A percentile compares a stretch with the other conserved stretches of the same genome.
phyloP scores from a whole-genome alignment of 2,113 vertebrate genomes.

The Sinosuthora webbiana region DNA sequence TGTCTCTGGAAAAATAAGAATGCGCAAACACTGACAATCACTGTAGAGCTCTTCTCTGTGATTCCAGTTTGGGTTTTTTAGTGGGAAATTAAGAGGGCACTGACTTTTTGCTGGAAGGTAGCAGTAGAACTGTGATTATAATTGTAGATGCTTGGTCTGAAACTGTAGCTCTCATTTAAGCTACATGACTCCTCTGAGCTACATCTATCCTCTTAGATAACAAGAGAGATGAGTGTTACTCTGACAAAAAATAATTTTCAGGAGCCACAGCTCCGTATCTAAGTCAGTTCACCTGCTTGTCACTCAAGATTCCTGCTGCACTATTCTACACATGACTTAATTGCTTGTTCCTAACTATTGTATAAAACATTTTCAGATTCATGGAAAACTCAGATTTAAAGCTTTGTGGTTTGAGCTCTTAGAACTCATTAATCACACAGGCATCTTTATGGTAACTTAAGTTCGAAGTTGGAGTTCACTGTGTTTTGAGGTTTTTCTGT shows the following conservation, averaged over 20 bases:
- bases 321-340: background rate
- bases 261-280: accelerated
- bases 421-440: background rate
- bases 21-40: background rate
- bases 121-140: background rate
- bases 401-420: background rate
- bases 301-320: background rate
- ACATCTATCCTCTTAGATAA: background rate
- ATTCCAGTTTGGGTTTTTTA: background rate
- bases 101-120: background rate
- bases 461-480: background rate
- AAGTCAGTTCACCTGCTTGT: background rate
- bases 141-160: background rate
- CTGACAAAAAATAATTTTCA: background rate
- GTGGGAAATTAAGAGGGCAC: background rate
- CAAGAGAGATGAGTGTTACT: background rate
- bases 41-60: background rate
- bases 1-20: background rate
- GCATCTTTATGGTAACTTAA: background rate
- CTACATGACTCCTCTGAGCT: background rate
- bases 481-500: background rate
- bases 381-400: background rate
- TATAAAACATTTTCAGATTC: background rate
- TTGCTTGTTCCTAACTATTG: background rate
- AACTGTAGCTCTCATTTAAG: background rate